A percentile compares a stretch with the other conserved stretches of the same genome.
These are phyloP conservation scores for Lerista edwardsae DNA, from an alignment of 2,797 vertebrate species.

Conservation along the genomic window DNA sequence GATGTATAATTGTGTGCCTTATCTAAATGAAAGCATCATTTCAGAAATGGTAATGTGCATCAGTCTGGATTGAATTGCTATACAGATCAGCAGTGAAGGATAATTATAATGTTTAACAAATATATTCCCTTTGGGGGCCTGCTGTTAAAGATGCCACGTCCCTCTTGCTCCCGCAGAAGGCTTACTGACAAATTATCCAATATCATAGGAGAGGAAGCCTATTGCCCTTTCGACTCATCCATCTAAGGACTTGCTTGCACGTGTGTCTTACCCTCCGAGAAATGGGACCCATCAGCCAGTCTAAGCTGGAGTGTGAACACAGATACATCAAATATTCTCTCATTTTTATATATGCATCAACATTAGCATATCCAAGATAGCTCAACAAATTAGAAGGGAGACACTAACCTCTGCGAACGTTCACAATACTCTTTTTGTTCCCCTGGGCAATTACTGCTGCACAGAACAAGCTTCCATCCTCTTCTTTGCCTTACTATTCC, in stretches of 20 bases:
- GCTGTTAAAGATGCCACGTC: slow-evolving; percentile 72
- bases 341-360: not conserved
- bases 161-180: slow-evolving; percentile 48
- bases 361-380: not conserved
- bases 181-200: slow-evolving; percentile 26
- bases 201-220: not conserved
- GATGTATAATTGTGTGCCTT: slow-evolving; percentile 81
- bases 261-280: not conserved
- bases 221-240: slow-evolving; percentile 7
- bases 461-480: not conserved
- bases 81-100: slow-evolving; percentile 75
- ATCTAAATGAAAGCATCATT: slow-evolving; percentile 83
- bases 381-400: not conserved
- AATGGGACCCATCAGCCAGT: not conserved
- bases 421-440: not conserved
- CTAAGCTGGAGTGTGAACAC: not conserved
- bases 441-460: not conserved
- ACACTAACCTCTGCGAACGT: not conserved
- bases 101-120: slow-evolving; percentile 86
- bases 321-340: not conserved
- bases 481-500: not conserved
- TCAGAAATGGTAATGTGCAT: slow-evolving; percentile 78
- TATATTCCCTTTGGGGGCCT: slow-evolving; percentile 77
- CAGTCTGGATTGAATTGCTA: slow-evolving; percentile 73
- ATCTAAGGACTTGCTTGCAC: not conserved